Evolutionary conservation across 1,140 invertebrate genomes (phyloP), one percentile per base, ranked within the genome.

Genomic region (Heliconius eleuchia): DNA sequence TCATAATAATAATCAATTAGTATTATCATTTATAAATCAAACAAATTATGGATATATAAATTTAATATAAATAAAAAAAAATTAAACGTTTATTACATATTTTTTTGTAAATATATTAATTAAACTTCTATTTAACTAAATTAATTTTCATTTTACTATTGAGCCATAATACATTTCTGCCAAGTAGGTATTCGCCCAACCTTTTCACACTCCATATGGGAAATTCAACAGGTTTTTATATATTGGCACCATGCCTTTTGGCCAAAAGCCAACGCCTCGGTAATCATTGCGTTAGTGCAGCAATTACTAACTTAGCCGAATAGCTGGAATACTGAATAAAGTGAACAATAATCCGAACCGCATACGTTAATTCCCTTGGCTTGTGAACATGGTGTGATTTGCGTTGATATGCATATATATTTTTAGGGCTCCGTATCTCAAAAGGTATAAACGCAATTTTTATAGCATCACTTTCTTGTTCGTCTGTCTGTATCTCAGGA

Each of bases 201-300:
- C 57, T 27, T 66, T 71, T 71, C 71, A 39, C 73, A 74, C 71
- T 83, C 81, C 74, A 80, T 84, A 80, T 84, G 83, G 81, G 76
- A 73, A 75, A 87, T 39, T 88, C 92, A 93, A 93, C 92, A 93
- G 89, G 92, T 93, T 76, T 77, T 30, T 79, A 83, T 84, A 83
- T 74, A 86, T 90, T 92, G 91, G 90, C 90, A 84, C 78, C 75
- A 88, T 85, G 89, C 88, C 90, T 80, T 77, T 87, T 93, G 92
- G 92, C 84, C 76, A 71, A 39, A 55, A 76, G 88, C 92, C 92
- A 93, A 85, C 76, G 23, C 57, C 76, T 71, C 74, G 18, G 74
- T 80, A 80, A 80, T 76, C 73, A 57, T 34, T 72, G 74, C 52
- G 52, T 73, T 52, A 37, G 46, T 74, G 74, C 66, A 70, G 71